These are phyloP conservation scores for Battus philenor DNA, from an alignment of 1,140 invertebrate species.

Conservation along the genomic window DNA sequence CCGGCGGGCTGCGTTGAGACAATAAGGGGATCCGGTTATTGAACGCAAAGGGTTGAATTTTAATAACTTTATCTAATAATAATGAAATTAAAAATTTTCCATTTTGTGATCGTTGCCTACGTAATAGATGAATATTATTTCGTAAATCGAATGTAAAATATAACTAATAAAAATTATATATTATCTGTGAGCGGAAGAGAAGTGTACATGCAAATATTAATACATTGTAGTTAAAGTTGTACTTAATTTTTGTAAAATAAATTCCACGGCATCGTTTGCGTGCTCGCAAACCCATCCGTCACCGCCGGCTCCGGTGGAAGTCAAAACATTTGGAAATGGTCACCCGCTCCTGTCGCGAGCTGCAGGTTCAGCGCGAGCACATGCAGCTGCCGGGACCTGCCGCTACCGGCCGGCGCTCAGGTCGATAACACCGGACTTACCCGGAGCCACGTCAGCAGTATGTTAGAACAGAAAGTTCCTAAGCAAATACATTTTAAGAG, in stretches of 20 bases:
- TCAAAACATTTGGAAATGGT: too few species aligned
- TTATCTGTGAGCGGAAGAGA: neutral
- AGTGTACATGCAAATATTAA: neutral
- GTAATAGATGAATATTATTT: neutral
- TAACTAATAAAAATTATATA: neutral
- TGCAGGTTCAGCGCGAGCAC: too few species aligned
- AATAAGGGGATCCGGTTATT: conserved; percentile 61
- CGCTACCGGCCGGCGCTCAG: too few species aligned
- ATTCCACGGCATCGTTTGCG: neutral
- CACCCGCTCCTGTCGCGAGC: too few species aligned
- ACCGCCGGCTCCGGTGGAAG: too few species aligned
- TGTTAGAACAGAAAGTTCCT: conserved; percentile 69
- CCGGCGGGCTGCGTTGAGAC: too few species aligned
- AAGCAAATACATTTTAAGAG: conserved; percentile 58
- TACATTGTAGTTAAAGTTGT: neutral
- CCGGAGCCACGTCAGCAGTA: conserved; percentile 37
- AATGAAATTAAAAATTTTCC: conserved; percentile 1
- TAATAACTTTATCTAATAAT: conserved; percentile 13
- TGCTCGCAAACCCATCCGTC: too few species aligned
- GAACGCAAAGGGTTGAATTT: conserved; percentile 34
- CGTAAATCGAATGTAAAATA: neutral
- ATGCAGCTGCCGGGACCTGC: too few species aligned
- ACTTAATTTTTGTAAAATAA: conserved; percentile 8
- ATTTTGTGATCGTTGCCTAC: conserved; percentile 9
- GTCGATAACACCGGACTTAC: too few species aligned